Conservation (phyloP, 2,113 vertebrate genomes). For the Epinephelus cyanopodus region DNA sequence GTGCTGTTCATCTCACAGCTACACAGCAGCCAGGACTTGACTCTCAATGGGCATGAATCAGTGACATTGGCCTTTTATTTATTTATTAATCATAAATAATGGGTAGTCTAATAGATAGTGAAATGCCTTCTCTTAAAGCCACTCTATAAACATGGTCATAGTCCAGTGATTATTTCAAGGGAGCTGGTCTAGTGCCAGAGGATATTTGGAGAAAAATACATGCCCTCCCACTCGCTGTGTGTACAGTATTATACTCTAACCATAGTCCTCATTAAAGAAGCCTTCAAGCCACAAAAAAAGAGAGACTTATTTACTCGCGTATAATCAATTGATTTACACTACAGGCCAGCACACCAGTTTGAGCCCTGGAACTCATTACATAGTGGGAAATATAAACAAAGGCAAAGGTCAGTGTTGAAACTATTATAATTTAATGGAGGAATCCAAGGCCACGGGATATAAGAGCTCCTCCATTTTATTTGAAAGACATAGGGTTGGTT, state of each 20-base stretch:
- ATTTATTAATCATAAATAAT: constrained; percentile 61
- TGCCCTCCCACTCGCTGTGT: constrained; percentile 53
- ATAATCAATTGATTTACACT: constrained; percentile 60
- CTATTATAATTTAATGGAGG: constrained; percentile 7
- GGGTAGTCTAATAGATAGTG: constrained; percentile 40
- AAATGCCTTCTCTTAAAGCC: constrained; percentile 46
- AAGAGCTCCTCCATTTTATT: neutral
- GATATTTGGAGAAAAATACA: constrained; percentile 68
- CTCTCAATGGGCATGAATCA: constrained; percentile 33
- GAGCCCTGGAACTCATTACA: constrained; percentile 29
- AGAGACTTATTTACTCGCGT: constrained; percentile 36
- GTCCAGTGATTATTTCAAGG: constrained; percentile 67
- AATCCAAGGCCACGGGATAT: neutral
- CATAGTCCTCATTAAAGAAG: constrained; percentile 53
- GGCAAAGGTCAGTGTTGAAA: constrained; percentile 35
- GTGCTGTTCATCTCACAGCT: constrained; percentile 31
- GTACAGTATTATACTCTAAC: constrained; percentile 20
- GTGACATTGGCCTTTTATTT: constrained; percentile 46
- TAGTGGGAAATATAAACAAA: constrained; percentile 31
- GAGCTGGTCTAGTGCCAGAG: constrained; percentile 64
- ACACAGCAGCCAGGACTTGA: constrained; percentile 9
- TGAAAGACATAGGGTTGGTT: constrained; percentile 22
- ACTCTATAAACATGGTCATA: constrained; percentile 63
- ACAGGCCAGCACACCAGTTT: constrained; percentile 22
- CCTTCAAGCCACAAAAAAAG: constrained; percentile 29